Evolutionary conservation across 2,797 vertebrate species (phyloP).

Genomic region (Selene dorsalis): DNA sequence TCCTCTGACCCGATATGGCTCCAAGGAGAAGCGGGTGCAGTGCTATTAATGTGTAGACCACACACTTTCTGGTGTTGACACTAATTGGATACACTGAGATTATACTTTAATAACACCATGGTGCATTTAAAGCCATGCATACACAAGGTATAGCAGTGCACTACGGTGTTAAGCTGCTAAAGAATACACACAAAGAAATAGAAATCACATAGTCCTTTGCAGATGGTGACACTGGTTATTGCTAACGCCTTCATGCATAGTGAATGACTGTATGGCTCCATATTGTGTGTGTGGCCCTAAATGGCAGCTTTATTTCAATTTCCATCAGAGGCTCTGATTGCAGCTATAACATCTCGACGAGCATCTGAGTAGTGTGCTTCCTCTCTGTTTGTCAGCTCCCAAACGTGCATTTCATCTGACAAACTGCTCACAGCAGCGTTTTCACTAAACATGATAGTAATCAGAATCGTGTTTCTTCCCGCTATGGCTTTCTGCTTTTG

Average conservation of each 20-base stretch:
- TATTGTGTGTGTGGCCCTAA: slow-evolving; percentile 35
- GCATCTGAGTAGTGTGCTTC: slow-evolving; percentile 39
- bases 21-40: slow-evolving; percentile 38
- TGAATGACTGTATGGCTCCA: slow-evolving; percentile 25
- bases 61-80: slow-evolving; percentile 48
- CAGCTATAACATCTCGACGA: slow-evolving; percentile 63
- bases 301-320: slow-evolving; percentile 68
- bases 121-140: slow-evolving; percentile 32
- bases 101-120: slow-evolving; percentile 34
- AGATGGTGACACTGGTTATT: slow-evolving; percentile 14
- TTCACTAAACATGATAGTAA: slow-evolving; percentile 50
- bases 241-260: slow-evolving; percentile 35
- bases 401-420: no score
- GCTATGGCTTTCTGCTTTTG: slow-evolving; percentile 25
- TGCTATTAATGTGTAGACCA: slow-evolving; percentile 19
- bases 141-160: slow-evolving; percentile 14
- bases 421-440: slow-evolving; percentile 63
- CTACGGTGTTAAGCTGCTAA: slow-evolving; percentile 36
- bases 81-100: slow-evolving; percentile 55
- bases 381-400: slow-evolving; percentile 55
- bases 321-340: slow-evolving; percentile 67
- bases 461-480: slow-evolving; percentile 28
- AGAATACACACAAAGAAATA: slow-evolving; percentile 16
- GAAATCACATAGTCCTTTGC: slow-evolving; percentile 8
- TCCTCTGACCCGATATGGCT: slow-evolving; percentile 51